Evolutionary conservation across 2,797 vertebrate species (phyloP).

Genomic region (Dicrostonyx torquatus): DNA sequence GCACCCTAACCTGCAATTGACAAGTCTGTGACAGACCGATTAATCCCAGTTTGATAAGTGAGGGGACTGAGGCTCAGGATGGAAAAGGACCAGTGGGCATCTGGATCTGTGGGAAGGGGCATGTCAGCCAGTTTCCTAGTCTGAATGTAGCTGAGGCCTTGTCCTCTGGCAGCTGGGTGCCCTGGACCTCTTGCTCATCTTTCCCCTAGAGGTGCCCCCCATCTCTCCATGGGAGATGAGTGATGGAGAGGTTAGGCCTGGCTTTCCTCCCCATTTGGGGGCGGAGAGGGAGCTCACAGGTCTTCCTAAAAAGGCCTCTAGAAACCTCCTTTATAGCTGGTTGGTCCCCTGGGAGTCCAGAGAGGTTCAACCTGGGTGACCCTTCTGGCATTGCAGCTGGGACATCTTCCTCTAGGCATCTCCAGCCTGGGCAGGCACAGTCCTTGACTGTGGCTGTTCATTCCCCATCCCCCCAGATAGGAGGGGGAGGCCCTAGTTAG

Average conservation of each 20-base stretch:
- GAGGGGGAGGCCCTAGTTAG: constrained; percentile 35
- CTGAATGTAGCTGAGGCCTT: background rate
- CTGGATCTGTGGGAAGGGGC: background rate
- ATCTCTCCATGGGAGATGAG: background rate
- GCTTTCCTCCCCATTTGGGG: background rate
- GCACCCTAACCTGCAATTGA: background rate
- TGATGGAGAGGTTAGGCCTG: background rate
- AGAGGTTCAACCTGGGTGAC: background rate
- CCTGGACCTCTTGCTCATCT: background rate
- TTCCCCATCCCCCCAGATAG: background rate
- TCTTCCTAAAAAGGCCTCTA: background rate
- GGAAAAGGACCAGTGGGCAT: background rate
- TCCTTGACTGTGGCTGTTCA: background rate
- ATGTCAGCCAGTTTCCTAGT: background rate
- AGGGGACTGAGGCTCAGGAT: background rate
- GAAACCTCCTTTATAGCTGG: background rate
- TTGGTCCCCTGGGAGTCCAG: background rate
- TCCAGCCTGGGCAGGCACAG: background rate
- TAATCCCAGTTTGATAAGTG: background rate
- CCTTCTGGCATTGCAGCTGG: background rate
- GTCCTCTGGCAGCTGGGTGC: background rate
- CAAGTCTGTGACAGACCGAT: background rate
- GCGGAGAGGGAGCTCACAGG: background rate
- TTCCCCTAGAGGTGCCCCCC: background rate
- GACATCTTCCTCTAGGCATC: background rate